Conservation (phyloP, 2,888 invertebrate species). For the Cheilosia urbana region DNA sequence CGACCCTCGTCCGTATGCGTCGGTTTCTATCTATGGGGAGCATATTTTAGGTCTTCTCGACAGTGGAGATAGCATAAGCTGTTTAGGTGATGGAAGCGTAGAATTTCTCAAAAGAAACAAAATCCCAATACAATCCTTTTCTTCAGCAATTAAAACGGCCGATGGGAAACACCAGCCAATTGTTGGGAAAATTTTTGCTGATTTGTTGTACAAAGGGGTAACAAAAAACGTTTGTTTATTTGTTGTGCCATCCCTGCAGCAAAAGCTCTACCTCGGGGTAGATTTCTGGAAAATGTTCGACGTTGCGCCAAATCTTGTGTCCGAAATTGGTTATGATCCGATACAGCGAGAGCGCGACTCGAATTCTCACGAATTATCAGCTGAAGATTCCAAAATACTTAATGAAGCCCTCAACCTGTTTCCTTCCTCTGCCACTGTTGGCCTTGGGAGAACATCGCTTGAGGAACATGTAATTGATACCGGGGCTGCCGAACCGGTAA, state of each 20-base stretch:
- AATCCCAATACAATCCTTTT: not conserved
- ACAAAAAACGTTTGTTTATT: not conserved
- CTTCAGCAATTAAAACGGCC: not conserved
- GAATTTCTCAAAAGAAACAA: not conserved
- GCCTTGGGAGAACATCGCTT: constrained; percentile 9
- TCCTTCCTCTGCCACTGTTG: too few species aligned
- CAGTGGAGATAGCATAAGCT: not conserved
- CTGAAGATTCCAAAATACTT: not conserved
- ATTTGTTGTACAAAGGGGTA: not conserved
- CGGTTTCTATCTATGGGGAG: not conserved
- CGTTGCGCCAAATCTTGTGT: not conserved
- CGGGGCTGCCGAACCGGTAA: constrained; percentile 19
- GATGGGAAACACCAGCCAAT: not conserved
- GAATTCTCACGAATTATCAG: not conserved
- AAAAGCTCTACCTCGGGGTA: constrained; percentile 6
- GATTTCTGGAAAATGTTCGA: constrained; percentile 26
- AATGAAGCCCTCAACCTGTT: not conserved
- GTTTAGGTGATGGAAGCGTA: not conserved
- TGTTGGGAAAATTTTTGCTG: not conserved
- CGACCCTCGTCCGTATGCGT: not conserved
- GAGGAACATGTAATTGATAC: constrained; percentile 30
- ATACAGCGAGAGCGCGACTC: too few species aligned
- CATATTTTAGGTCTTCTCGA: too few species aligned
- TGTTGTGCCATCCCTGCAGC: not conserved
- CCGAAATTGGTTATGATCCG: not conserved